A percentile compares a stretch with the other conserved stretches of the same genome.
Evolutionary conservation across 2,113 vertebrate species (phyloP).

Genomic region (Apteryx mantelli): DNA sequence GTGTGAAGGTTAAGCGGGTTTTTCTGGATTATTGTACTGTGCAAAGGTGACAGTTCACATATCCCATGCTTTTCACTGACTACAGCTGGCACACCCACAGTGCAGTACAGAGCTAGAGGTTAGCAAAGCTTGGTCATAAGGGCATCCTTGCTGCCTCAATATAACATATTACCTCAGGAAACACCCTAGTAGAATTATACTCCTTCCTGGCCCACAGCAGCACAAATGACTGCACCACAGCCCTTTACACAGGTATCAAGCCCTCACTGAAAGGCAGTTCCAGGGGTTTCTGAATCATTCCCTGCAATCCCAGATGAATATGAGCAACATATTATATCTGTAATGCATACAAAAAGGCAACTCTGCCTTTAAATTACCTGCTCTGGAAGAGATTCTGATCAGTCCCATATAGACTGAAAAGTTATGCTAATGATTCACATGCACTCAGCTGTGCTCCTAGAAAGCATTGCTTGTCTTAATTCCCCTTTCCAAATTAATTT

Average conservation of each 20-base stretch:
- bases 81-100: not conserved
- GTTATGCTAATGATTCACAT: not conserved
- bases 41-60: not conserved
- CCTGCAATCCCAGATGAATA: not conserved
- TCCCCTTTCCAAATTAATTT: not conserved
- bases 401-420: not conserved
- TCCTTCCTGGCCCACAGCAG: not conserved
- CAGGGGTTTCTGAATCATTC: not conserved
- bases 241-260: not conserved
- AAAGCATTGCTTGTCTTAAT: not conserved
- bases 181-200: not conserved
- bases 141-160: not conserved
- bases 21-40: not conserved
- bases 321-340: not conserved
- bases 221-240: not conserved
- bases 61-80: not conserved
- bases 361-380: not conserved
- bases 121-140: not conserved
- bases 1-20: not conserved
- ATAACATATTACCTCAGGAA: not conserved
- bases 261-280: not conserved
- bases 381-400: not conserved
- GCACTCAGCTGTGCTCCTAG: not conserved
- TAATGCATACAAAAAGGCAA: not conserved
- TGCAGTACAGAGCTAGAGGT: not conserved